Percentiles rank a stretch among this genome's conserved stretches.
These are phyloP conservation scores for Pedetes capensis DNA, from an alignment of 2,113 vertebrate species.

Conservation along the genomic window DNA sequence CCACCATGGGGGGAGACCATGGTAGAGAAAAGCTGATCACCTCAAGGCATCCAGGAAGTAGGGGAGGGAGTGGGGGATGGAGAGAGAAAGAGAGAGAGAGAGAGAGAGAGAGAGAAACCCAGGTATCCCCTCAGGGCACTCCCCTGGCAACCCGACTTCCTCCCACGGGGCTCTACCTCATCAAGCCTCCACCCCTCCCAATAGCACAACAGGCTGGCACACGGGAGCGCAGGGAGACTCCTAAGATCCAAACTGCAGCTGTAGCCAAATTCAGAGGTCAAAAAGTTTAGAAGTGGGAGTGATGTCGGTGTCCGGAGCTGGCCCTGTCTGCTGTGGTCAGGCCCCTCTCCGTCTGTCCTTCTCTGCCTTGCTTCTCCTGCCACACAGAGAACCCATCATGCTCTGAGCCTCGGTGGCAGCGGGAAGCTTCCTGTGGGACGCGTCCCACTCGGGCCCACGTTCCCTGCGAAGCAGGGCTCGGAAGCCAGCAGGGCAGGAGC, in stretches of 20 bases:
- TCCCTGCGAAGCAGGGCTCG: not conserved
- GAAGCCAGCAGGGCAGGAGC: not conserved
- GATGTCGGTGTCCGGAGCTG: not conserved
- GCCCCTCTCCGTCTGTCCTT: not conserved
- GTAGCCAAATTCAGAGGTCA: not conserved
- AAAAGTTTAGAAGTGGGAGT: not conserved
- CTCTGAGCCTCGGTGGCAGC: not conserved
- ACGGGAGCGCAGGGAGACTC: not conserved
- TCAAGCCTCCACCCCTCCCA: not conserved
- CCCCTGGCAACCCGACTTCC: no score
- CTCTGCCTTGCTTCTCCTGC: not conserved
- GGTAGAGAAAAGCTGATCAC: not conserved
- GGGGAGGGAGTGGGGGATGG: not conserved
- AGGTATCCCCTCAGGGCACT: not conserved
- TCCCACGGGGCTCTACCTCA: no score
- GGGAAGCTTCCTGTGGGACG: not conserved
- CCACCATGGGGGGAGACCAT: no score
- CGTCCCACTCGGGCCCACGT: not conserved
- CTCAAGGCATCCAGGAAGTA: not conserved
- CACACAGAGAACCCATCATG: not conserved
- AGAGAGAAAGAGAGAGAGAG: not conserved
- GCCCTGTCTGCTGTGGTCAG: accelerated
- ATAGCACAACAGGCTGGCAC: not conserved
- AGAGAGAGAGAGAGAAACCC: not conserved
- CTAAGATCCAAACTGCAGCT: not conserved